These are phyloP conservation scores for Xylocopa sonorina DNA, from an alignment of 1,140 invertebrate genomes.

Conservation along the genomic window DNA sequence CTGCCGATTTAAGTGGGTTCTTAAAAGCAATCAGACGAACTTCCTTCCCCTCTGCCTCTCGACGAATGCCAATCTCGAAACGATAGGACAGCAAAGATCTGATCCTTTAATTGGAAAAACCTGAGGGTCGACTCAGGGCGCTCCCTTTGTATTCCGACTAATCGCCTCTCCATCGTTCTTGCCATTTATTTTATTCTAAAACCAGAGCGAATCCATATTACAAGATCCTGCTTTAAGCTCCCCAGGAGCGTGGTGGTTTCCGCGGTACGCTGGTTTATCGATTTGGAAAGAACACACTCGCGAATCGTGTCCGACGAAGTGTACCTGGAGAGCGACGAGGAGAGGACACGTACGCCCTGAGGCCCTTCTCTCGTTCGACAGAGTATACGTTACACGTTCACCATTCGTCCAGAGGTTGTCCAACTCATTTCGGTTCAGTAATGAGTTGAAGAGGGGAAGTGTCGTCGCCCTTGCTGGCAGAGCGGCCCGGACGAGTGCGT, in stretches of 20 bases:
- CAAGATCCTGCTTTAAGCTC: neutral
- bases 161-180: neutral
- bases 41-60: neutral
- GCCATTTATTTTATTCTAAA: neutral
- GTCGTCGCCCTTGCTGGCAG: conserved; percentile 40
- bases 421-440: conserved; percentile 39
- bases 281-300: too few species aligned
- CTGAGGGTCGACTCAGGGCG: too few species aligned
- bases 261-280: too few species aligned
- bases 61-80: neutral
- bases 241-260: too few species aligned
- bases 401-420: conserved; percentile 19
- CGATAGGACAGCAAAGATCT: neutral
- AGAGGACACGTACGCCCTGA: too few species aligned
- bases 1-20: neutral
- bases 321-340: too few species aligned
- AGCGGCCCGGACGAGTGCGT: conserved; percentile 18
- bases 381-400: too few species aligned
- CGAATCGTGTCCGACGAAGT: too few species aligned
- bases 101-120: neutral
- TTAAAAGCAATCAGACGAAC: neutral
- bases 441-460: conserved; percentile 42
- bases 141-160: neutral
- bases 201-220: neutral
- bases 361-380: too few species aligned